Evolutionary conservation across 2,888 invertebrate species (phyloP).

Genomic region (Coleophora flavipennella): DNA sequence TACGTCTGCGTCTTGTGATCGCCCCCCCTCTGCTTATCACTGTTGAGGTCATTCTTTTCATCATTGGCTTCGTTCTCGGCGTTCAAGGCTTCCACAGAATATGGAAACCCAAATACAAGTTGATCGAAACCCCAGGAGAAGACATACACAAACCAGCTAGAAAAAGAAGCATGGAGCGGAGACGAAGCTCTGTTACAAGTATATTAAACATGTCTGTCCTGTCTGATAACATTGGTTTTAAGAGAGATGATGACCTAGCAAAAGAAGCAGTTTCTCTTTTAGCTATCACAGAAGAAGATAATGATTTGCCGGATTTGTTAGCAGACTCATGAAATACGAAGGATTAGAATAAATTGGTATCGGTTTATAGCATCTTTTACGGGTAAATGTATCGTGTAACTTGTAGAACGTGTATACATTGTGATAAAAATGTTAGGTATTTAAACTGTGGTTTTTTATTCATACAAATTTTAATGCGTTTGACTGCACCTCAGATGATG

Average conservation of each 20-base stretch:
- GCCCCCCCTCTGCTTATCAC: constrained; percentile 65
- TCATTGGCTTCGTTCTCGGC: constrained; percentile 57
- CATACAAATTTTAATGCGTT: no score
- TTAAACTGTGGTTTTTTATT: no score
- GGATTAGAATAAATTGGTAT: neutral
- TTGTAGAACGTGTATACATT: no score
- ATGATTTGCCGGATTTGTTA: constrained; percentile 34
- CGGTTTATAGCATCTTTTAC: neutral
- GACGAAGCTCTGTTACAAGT: constrained; percentile 34
- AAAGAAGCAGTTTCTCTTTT: constrained; percentile 50
- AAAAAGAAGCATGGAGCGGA: constrained; percentile 22
- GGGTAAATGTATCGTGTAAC: neutral
- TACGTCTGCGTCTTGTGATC: constrained; percentile 61
- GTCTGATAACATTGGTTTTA: constrained; percentile 32
- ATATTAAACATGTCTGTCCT: constrained; percentile 33
- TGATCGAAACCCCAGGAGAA: constrained; percentile 23
- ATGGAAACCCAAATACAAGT: constrained; percentile 42
- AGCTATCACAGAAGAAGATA: constrained; percentile 43
- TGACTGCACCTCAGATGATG: no score
- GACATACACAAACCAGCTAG: constrained; percentile 20
- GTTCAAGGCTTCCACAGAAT: constrained; percentile 45
- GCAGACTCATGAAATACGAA: constrained; percentile 18
- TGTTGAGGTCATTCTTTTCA: constrained; percentile 50
- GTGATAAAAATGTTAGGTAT: no score
- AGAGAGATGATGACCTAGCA: constrained; percentile 36